Base-by-base conservation (phyloP, 2,113 vertebrate species). In the Mesoclemmys tuberculata region DNA sequence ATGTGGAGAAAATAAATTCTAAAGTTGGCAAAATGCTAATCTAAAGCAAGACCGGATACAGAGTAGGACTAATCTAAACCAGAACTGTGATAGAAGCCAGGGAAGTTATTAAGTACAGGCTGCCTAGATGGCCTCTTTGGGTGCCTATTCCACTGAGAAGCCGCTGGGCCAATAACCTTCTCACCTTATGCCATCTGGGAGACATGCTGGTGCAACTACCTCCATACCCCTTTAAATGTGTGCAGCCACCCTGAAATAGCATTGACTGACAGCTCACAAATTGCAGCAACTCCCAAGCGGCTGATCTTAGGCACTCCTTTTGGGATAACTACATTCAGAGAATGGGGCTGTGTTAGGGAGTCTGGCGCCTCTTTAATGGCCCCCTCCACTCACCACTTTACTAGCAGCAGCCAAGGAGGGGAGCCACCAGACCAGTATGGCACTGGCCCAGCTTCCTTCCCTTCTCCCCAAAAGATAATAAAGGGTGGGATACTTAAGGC, bases 131-230 rank as follows among this genome's bases (percentile, higher is more conserved):
- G 56, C 1, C 78, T 58, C 80, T 87, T 16, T 10, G 54, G 22
- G 4, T 2, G 2, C 4, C 6, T 7, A 4, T 77, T 68, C 26
- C 58, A 0, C 16, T 44, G 14, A 26, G 6, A 56, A 68, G 80
- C 9, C 26, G 24, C 41, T 7, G 5, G 54, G 10, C 35, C 14
- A 0, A 0, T 19, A 84, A 2, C 29, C 80, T 29, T 3, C 0
- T 38, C 29, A 35, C 29, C 27, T 61, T 61, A 61, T 61, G 58
- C 29, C 27, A 61, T 35, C 46, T 46, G 46, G 46, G 46, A 46
- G 46, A 46, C 46, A 46, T 8, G 8, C 55, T 61, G 29, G 27
- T 16, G 58, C 12, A 61, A 16, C 29, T 61, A 61, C 58, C 31
- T 61, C 26, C 31, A 61, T 61, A 29, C 29, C 29, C 58, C 58